Conservation (phyloP, 2,888 invertebrate genomes). For the Noctua janthina region DNA sequence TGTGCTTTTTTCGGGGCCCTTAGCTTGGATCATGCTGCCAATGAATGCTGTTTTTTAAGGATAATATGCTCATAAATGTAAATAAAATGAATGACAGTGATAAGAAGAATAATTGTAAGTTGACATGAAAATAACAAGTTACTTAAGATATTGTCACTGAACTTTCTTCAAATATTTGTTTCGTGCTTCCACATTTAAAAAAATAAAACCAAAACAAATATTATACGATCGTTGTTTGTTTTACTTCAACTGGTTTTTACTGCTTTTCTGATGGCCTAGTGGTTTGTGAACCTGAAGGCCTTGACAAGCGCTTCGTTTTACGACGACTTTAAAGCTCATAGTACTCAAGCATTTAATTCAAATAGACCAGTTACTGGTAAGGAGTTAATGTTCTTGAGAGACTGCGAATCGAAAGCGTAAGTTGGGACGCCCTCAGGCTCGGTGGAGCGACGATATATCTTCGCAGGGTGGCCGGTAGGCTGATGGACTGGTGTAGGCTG, state of each 20-base stretch:
- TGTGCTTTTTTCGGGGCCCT: no score
- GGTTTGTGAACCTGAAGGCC: not conserved
- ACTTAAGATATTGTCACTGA: slow-evolving; percentile 14
- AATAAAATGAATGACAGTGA: slow-evolving; percentile 5
- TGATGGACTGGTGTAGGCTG: no score
- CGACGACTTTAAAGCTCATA: no score
- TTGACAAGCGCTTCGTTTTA: not conserved
- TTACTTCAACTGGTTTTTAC: slow-evolving; percentile 2
- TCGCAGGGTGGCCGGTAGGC: no score
- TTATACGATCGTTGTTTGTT: slow-evolving; percentile 9
- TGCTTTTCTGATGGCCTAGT: not conserved
- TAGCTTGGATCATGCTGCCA: not conserved
- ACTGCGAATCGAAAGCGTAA: no score
- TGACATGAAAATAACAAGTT: slow-evolving; percentile 29
- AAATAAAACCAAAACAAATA: slow-evolving; percentile 17
- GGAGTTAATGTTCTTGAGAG: no score
- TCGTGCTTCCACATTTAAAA: not conserved
- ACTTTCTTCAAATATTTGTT: slow-evolving; percentile 16
- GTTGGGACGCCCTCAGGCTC: no score
- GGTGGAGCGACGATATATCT: no score
- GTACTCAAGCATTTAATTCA: no score
- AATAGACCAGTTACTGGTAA: no score
- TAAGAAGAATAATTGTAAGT: slow-evolving; percentile 10
- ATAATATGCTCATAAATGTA: not conserved
- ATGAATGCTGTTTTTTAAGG: not conserved